These are phyloP conservation scores for Brachypodius melanocephalos DNA, from an alignment of 2,113 vertebrate species.

Conservation along the genomic window DNA sequence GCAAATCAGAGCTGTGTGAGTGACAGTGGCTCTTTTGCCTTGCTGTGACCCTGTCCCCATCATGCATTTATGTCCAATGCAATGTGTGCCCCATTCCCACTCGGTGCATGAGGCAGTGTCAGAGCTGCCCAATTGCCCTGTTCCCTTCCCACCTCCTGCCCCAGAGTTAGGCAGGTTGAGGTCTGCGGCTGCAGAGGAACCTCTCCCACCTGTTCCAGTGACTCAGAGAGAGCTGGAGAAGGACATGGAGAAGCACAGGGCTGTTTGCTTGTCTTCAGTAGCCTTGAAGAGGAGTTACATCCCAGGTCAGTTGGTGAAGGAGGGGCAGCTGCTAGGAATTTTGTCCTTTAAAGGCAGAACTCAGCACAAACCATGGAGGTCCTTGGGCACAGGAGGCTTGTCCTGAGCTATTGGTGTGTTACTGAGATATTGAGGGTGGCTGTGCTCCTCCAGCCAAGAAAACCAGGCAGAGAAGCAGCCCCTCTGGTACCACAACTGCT, in stretches of 20 bases:
- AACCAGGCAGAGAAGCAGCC: neutral
- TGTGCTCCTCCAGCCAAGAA: neutral
- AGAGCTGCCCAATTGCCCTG: neutral
- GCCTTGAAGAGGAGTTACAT: neutral
- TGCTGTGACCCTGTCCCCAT: neutral
- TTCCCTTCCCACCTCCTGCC: neutral
- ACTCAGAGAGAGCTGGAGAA: neutral
- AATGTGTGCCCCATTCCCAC: neutral
- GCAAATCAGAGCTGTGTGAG: neutral
- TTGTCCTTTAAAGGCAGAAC: constrained; percentile 25
- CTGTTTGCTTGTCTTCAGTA: neutral
- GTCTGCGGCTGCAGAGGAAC: neutral
- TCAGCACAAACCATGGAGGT: neutral
- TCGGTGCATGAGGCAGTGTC: rapidly evolving
- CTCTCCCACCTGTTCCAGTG: neutral
- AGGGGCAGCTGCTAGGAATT: neutral
- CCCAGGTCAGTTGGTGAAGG: neutral
- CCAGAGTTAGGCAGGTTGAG: neutral
- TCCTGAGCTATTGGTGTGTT: rapidly evolving
- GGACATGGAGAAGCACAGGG: neutral
- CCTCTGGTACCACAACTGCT: neutral
- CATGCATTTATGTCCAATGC: neutral
- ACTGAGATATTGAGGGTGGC: neutral
- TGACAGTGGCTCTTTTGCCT: neutral
- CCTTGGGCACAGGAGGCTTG: rapidly evolving